Conservation (phyloP, 1,140 invertebrate genomes). For the Scaptomyza hsui region DNA sequence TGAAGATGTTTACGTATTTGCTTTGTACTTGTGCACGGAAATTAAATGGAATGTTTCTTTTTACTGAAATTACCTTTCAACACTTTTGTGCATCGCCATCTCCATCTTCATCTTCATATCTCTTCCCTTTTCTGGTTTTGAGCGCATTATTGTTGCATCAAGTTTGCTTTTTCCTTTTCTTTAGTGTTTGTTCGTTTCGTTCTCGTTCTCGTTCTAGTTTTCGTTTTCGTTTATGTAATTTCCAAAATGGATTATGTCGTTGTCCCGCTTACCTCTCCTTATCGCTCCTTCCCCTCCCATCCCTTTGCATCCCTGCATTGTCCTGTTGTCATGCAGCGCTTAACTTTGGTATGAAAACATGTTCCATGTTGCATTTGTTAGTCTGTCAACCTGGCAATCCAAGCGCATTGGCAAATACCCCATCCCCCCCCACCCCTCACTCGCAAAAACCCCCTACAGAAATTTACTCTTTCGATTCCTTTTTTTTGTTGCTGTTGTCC, state of each 20-base stretch:
- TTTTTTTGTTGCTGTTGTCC: too few relatives aligned
- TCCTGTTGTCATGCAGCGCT: slow-evolving; percentile 7
- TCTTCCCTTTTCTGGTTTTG: not conserved
- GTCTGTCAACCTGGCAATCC: slow-evolving; percentile 37
- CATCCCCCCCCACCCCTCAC: not conserved
- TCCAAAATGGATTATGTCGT: slow-evolving; percentile 60
- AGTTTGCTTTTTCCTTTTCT: too few relatives aligned
- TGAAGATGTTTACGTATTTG: not conserved
- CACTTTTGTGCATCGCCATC: not conserved
- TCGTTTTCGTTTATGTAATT: slow-evolving; percentile 50
- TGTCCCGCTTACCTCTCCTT: not conserved
- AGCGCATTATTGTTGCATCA: not conserved
- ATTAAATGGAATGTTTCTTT: slow-evolving; percentile 21
- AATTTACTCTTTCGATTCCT: slow-evolving; percentile 7
- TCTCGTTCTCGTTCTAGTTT: slow-evolving; percentile 6
- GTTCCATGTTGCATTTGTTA: slow-evolving; percentile 40
- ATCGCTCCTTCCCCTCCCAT: not conserved
- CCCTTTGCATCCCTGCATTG: slow-evolving; percentile 28
- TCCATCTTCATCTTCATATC: not conserved
- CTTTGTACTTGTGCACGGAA: slow-evolving; percentile 12
- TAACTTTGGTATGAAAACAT: slow-evolving; percentile 36
- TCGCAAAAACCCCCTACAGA: not conserved
- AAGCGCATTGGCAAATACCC: slow-evolving; percentile 5
- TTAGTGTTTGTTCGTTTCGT: not conserved
- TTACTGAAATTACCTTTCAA: slow-evolving; percentile 12